Conservation (phyloP, 1,140 invertebrate species). For the Hormaphis cornu region DNA sequence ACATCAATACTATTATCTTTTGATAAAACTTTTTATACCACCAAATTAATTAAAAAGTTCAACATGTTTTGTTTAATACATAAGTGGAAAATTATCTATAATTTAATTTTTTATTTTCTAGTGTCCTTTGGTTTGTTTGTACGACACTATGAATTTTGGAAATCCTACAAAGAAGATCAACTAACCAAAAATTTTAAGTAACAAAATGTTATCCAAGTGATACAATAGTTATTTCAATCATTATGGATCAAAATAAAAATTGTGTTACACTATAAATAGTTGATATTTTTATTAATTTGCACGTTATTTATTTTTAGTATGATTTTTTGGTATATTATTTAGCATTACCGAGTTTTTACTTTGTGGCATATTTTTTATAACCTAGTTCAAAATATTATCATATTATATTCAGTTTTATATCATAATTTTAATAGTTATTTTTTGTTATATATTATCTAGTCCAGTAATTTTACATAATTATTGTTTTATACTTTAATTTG, state of each 20-base stretch:
- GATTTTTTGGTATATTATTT: background rate
- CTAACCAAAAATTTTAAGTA: background rate
- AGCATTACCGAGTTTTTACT: background rate
- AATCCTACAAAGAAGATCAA: constrained; percentile 16
- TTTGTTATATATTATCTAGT: constrained; percentile 28
- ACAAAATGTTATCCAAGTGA: background rate
- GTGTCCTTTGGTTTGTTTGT: constrained; percentile 1
- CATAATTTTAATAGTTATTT: constrained; percentile 25
- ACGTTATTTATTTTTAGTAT: constrained; percentile 26
- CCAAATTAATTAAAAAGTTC: too few relatives aligned
- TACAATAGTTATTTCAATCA: background rate
- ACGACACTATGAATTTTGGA: background rate
- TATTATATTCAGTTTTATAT: constrained; percentile 19
- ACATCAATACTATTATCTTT: too few relatives aligned
- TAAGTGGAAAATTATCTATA: too few relatives aligned
- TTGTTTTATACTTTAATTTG: constrained; percentile 16
- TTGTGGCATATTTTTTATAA: constrained; percentile 1
- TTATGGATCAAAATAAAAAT: constrained; percentile 18
- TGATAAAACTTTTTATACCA: background rate
- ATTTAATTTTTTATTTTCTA: background rate
- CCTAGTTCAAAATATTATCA: constrained; percentile 20
- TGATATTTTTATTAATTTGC: constrained; percentile 22
- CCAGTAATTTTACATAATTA: constrained; percentile 18
- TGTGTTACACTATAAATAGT: constrained; percentile 27
- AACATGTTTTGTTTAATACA: too few relatives aligned